Percentiles rank a stretch among this genome's conserved stretches.
phyloP scores from a whole-genome alignment of 1,140 invertebrate species.

The Lineus longissimus region DNA sequence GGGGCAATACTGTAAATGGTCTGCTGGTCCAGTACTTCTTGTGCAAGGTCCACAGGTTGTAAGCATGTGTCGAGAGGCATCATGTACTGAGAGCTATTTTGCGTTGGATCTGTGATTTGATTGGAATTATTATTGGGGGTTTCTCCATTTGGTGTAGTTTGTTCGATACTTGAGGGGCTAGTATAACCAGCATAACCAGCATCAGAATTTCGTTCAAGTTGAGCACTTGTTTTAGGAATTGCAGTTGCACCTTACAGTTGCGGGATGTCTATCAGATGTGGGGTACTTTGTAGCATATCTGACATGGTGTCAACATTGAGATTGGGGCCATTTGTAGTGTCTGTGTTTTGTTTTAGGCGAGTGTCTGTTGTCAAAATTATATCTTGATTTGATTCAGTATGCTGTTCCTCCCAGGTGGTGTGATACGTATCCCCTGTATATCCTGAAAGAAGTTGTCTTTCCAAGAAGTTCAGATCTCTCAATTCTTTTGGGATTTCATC shows the following conservation, averaged over 20 bases:
- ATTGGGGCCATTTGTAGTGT: not conserved
- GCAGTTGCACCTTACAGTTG: too few species aligned
- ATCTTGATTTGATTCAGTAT: not conserved
- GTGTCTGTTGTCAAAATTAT: not conserved
- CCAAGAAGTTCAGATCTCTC: not conserved
- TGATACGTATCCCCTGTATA: not conserved
- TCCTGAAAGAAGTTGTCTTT: not conserved
- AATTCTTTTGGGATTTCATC: not conserved
- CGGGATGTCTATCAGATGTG: too few species aligned
- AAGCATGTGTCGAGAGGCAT: conserved; percentile 18
- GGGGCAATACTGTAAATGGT: conserved; percentile 15
- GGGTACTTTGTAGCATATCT: too few species aligned
- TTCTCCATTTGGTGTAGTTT: not conserved
- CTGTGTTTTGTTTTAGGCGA: not conserved
- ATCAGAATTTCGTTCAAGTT: not conserved
- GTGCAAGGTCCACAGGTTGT: conserved; percentile 21
- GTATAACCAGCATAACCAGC: not conserved
- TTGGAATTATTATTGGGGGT: not conserved
- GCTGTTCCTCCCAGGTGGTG: not conserved
- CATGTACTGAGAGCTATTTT: not conserved
- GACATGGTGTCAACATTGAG: not conserved
- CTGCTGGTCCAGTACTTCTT: conserved; percentile 18
- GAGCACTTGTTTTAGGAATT: too few species aligned
- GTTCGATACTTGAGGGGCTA: not conserved
- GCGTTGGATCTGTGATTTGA: not conserved